Percentiles rank a stretch among this genome's conserved stretches.
Conservation (phyloP, 35 echinoderm and acorn worm species). For the Diadema setosum region DNA sequence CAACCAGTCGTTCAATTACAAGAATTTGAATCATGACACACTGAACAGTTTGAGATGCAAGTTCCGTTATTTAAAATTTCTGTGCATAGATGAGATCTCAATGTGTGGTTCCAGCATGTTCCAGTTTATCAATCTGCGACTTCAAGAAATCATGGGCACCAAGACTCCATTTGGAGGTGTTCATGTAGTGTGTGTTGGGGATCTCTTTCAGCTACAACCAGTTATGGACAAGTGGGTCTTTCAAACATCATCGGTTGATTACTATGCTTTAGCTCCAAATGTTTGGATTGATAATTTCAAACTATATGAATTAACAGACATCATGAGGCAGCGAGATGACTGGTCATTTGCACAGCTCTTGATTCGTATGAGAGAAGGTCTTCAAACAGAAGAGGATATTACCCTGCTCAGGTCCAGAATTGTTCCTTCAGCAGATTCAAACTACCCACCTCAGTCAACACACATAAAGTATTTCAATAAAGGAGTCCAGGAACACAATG, state of each 20-base stretch:
- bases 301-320: constrained; percentile 15
- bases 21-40: not conserved
- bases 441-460: not conserved
- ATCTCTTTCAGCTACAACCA: constrained; percentile 49
- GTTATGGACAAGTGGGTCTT: constrained; percentile 26
- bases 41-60: not conserved
- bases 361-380: not conserved
- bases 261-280: constrained; percentile 2
- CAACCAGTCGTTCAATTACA: not conserved
- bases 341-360: constrained; percentile 24
- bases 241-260: not conserved
- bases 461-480: not conserved
- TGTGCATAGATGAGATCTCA: constrained; percentile 31
- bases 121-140: not conserved
- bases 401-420: not conserved
- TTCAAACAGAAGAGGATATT: not conserved
- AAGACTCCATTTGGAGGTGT: constrained; percentile 11
- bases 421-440: not conserved
- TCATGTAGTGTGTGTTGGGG: constrained; percentile 21
- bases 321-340: constrained; percentile 41
- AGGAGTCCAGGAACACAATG: not conserved
- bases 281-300: not conserved
- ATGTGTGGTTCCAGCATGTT: not conserved
- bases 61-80: not conserved
- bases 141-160: constrained; percentile 1